Conservation (phyloP, 2,888 invertebrate genomes). For the Branchinecta sandiegonensis region DNA sequence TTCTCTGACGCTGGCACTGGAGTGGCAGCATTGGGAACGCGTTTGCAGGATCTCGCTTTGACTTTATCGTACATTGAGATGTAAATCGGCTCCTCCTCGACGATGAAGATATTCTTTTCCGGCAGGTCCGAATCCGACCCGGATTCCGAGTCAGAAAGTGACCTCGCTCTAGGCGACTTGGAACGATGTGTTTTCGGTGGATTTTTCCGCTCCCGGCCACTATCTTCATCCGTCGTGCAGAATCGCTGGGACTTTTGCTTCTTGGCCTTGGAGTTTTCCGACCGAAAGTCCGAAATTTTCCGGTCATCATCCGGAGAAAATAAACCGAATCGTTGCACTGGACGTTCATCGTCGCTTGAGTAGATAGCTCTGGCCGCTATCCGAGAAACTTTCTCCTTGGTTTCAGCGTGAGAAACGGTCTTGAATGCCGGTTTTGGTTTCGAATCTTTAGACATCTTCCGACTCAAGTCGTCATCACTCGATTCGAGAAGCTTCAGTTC, state of each 20-base stretch:
- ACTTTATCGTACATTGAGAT: constrained; percentile 97
- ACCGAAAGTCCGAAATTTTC: no score
- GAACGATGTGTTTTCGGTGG: constrained; percentile 20
- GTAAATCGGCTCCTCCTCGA: constrained; percentile 74
- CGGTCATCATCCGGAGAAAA: no score
- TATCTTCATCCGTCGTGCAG: neutral
- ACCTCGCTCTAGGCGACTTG: constrained; percentile 23
- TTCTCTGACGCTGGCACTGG: constrained; percentile 27
- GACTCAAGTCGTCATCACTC: no score
- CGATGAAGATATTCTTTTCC: constrained; percentile 38
- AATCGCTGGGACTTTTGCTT: neutral
- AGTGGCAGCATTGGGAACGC: constrained; percentile 25
- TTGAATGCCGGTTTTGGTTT: no score
- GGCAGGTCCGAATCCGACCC: constrained; percentile 11
- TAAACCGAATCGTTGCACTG: no score
- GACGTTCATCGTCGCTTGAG: no score
- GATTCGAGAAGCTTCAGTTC: no score
- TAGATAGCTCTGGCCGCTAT: no score
- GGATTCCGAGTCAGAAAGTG: constrained; percentile 2
- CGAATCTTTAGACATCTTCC: no score
- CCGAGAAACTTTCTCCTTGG: no score
- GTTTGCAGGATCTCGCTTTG: constrained; percentile 65
- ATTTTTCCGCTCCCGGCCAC: constrained; percentile 7
- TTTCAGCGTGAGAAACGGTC: no score
- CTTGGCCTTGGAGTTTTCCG: neutral